These are phyloP conservation scores for Symphodus melops DNA, from an alignment of 2,113 vertebrate genomes.

Conservation along the genomic window DNA sequence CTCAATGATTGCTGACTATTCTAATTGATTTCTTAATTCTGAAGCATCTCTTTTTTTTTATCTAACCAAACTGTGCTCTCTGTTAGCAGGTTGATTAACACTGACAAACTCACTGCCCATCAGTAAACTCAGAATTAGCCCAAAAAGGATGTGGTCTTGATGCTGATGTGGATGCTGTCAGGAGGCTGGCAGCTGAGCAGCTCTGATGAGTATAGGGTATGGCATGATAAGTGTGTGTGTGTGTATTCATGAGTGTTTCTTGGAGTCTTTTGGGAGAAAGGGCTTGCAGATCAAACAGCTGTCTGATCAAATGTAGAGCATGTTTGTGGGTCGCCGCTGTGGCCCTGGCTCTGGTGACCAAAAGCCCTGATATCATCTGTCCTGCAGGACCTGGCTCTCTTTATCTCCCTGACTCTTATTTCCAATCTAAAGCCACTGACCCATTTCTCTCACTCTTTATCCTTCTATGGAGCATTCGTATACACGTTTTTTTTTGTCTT, in stretches of 20 bases:
- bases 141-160: constrained; percentile 42
- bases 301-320: constrained; percentile 74
- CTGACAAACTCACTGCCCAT: constrained; percentile 41
- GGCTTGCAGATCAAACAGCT: constrained; percentile 68
- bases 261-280: constrained; percentile 42
- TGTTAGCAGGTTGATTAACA: constrained; percentile 38
- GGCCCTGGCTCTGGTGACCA: constrained; percentile 70
- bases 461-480: neutral
- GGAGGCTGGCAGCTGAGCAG: constrained; percentile 57
- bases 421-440: constrained; percentile 70
- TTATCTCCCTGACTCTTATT: constrained; percentile 50
- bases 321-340: constrained; percentile 75
- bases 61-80: constrained; percentile 29
- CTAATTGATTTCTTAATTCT: constrained; percentile 7
- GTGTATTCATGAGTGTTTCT: constrained; percentile 20
- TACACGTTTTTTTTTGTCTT: neutral
- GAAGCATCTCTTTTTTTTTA: constrained; percentile 8
- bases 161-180: constrained; percentile 68
- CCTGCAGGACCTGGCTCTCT: constrained; percentile 59
- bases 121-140: constrained; percentile 51
- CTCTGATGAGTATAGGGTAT: constrained; percentile 51
- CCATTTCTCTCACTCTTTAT: constrained; percentile 66
- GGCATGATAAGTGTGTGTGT: constrained; percentile 46
- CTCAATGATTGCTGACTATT: constrained; percentile 7
- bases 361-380: constrained; percentile 45